Evolutionary conservation across 92 coral and sea anemone genomes (phyloP).

Genomic region (Heliopora coerulea): DNA sequence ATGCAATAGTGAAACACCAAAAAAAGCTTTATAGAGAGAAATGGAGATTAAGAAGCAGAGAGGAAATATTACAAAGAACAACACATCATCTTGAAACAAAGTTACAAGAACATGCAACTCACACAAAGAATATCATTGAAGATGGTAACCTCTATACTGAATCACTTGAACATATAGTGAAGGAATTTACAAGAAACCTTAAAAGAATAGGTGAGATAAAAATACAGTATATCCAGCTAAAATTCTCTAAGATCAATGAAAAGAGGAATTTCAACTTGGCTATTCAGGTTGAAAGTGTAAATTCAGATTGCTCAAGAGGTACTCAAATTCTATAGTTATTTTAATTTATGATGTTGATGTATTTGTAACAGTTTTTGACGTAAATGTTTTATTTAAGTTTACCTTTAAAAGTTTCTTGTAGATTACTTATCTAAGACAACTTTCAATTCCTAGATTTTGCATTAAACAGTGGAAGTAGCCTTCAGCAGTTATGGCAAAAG

Average conservation of each 20-base stretch:
- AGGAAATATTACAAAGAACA: not conserved
- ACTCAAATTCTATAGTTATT: too few relatives aligned
- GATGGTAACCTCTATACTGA: not conserved
- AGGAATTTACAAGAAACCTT: not conserved
- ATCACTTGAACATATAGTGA: not conserved
- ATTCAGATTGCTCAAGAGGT: too few relatives aligned
- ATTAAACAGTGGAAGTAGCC: not conserved
- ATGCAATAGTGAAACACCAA: not conserved
- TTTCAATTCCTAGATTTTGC: not conserved
- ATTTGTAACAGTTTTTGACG: too few relatives aligned
- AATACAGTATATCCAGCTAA: too few relatives aligned
- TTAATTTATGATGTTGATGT: too few relatives aligned
- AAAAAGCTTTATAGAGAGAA: not conserved
- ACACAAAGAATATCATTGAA: not conserved
- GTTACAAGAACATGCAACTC: not conserved
- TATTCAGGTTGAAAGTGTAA: too few relatives aligned
- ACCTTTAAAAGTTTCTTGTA: too few relatives aligned
- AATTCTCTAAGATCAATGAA: too few relatives aligned
- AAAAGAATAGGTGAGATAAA: conserved; percentile 9
- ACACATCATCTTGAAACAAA: not conserved
- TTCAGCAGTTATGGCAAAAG: not conserved
- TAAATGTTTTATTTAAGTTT: too few relatives aligned
- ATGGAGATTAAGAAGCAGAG: not conserved
- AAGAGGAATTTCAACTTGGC: too few relatives aligned
- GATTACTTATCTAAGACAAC: not conserved